Percentiles rank a stretch among this genome's conserved stretches.
These are phyloP conservation scores for Drosophila willistoni DNA, from an alignment of 1,140 invertebrate genomes.

Conservation along the genomic window DNA sequence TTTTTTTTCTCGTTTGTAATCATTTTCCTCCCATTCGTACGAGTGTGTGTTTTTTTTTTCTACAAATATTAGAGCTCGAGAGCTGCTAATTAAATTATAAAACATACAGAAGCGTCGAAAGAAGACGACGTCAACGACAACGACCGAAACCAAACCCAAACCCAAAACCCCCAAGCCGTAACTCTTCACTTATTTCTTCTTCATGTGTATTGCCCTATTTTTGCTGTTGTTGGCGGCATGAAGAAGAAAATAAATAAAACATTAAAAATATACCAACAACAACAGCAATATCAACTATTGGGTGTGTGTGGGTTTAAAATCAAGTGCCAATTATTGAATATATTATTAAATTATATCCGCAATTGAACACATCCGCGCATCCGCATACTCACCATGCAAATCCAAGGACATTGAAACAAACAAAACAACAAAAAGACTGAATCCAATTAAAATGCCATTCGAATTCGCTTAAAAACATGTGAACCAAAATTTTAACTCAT, in stretches of 20 bases:
- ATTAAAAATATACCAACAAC: neutral
- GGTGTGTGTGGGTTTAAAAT: conserved; percentile 52
- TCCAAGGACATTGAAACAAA: neutral
- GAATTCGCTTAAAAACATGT: neutral
- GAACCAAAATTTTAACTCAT: neutral
- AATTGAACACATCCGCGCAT: neutral
- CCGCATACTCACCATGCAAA: neutral
- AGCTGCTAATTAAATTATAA: conserved; percentile 82
- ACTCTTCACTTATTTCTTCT: conserved; percentile 35
- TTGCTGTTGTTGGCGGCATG: conserved; percentile 26
- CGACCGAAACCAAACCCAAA: conserved; percentile 35
- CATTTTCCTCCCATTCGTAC: conserved; percentile 75
- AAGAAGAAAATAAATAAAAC: conserved; percentile 33
- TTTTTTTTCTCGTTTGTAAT: conserved; percentile 78
- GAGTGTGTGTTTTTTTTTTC: conserved; percentile 78
- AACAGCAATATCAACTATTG: conserved; percentile 22
- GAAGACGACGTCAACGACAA: conserved; percentile 41
- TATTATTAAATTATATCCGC: neutral
- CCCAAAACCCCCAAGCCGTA: conserved; percentile 26
- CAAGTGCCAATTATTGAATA: conserved; percentile 48
- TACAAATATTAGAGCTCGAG: conserved; percentile 79
- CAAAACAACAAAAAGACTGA: neutral
- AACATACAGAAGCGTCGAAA: conserved; percentile 75
- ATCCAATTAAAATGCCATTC: conserved; percentile 7
- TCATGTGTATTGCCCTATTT: conserved; percentile 62